Base-by-base conservation (phyloP, 2,888 invertebrate genomes). In the Phaedon cochleariae region DNA sequence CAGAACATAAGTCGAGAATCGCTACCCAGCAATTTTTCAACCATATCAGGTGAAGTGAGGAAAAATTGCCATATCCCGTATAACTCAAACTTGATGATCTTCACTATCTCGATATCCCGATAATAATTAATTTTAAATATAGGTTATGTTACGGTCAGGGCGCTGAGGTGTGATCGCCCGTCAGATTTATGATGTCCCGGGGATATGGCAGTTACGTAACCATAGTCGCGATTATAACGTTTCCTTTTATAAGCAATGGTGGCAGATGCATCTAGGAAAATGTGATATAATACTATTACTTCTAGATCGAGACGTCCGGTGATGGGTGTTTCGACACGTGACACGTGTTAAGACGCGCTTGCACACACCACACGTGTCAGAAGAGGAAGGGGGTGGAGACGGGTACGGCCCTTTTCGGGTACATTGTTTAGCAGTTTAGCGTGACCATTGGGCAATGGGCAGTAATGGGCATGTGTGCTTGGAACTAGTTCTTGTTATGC, bases 301-400 rank as follows among this genome's bases (percentile, higher is more conserved):
- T 26, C 4, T 26, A 26, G 26, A 26, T 41, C 15, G 6, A 15
- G 41, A 6, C 41, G 34, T 34, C 12, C 12, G 34, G 5, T 7
- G 41, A 41, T 54, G 54, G 54, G 54, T 54, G 54, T 54, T 54
- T 54, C 54, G 34, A 54, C 54, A 54, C 54, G 45, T 45, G 57
- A 41, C 41, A 41, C 41, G 41, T 41, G 41, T 41, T 9, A 15
- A 41, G 12, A 41, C 21, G 57, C 46, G 20, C 37, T 22, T 55
- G 29, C 22, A 46, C 49, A 48, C 48, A 31, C 20, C 26, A 52
- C 62, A 62, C 62, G 62, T 62, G 62, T 34, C 62, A 10, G 2
- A 10, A 15, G 37, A 62, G 62, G 62, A 62, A 62, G 62, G 37
- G 62, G 62, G 55, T 62, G 62, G 62, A 18, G 41, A 15, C 41